Conservation (phyloP, 2,113 vertebrate species). For the Trochalopteron elliotii region DNA sequence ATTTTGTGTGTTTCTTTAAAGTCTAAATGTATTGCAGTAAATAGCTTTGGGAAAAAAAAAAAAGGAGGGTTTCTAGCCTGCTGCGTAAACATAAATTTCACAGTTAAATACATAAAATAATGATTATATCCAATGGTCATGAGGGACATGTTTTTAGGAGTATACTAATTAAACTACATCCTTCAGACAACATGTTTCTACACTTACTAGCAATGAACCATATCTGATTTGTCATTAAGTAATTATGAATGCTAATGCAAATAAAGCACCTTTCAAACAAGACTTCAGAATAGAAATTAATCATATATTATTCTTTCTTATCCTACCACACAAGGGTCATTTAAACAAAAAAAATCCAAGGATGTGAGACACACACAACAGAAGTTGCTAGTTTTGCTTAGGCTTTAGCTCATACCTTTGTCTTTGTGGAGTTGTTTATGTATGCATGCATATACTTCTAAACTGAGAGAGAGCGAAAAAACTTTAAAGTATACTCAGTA, state of each 20-base stretch:
- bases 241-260: constrained; percentile 98
- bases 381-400: neutral
- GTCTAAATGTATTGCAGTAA: constrained; percentile 51
- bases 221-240: constrained; percentile 98
- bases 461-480: neutral
- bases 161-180: constrained; percentile 92
- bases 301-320: constrained; percentile 74
- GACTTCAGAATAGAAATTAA: constrained; percentile 75
- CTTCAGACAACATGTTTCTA: constrained; percentile 88
- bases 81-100: constrained; percentile 83
- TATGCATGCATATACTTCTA: neutral
- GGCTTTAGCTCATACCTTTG: neutral
- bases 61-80: constrained; percentile 37
- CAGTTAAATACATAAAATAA: constrained; percentile 89
- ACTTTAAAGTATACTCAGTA: neutral
- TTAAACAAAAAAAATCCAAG: constrained; percentile 57
- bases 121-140: constrained; percentile 81
- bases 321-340: constrained; percentile 72
- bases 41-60: constrained; percentile 14
- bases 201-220: constrained; percentile 90
- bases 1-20: constrained; percentile 59
- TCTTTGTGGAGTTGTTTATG: neutral
- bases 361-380: neutral
- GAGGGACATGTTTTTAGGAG: constrained; percentile 87
- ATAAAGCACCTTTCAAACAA: constrained; percentile 90